These are phyloP conservation scores for Malthinus seriepunctatus DNA, from an alignment of 2,888 invertebrate genomes.

Conservation along the genomic window DNA sequence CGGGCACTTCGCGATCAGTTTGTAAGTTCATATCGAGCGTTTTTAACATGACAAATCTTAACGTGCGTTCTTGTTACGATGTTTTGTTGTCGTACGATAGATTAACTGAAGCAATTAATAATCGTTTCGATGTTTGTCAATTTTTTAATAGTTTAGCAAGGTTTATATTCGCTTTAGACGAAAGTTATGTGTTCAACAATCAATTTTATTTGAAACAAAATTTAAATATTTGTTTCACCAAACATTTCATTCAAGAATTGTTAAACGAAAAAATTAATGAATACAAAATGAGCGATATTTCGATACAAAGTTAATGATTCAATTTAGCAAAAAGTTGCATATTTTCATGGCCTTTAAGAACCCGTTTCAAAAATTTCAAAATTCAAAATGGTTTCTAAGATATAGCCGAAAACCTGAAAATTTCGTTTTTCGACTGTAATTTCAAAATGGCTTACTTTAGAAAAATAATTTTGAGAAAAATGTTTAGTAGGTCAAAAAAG, in stretches of 20 bases:
- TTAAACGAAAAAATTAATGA: conserved; percentile 11
- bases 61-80: background rate
- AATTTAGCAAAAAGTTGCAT: too few relatives aligned
- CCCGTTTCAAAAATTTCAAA: too few relatives aligned
- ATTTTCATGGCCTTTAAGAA: too few relatives aligned
- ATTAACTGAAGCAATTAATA: conserved; percentile 28
- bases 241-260: conserved; percentile 15
- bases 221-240: conserved; percentile 29
- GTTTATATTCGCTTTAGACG: conserved; percentile 24
- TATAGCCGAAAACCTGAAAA: too few relatives aligned
- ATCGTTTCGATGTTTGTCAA: conserved; percentile 15
- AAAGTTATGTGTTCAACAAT: conserved; percentile 22
- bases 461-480: too few relatives aligned
- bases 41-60: conserved; percentile 4
- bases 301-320: too few relatives aligned
- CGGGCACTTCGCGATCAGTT: conserved; percentile 31
- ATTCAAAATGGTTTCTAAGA: too few relatives aligned
- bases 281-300: too few relatives aligned
- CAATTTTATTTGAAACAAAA: conserved; percentile 38
- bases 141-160: conserved; percentile 31
- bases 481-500: too few relatives aligned
- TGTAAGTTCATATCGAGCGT: conserved; percentile 31
- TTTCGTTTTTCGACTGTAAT: too few relatives aligned
- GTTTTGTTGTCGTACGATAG: conserved; percentile 31
- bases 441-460: too few relatives aligned